These are phyloP conservation scores for Colaptes auratus DNA, from an alignment of 2,113 vertebrate species.

Conservation along the genomic window DNA sequence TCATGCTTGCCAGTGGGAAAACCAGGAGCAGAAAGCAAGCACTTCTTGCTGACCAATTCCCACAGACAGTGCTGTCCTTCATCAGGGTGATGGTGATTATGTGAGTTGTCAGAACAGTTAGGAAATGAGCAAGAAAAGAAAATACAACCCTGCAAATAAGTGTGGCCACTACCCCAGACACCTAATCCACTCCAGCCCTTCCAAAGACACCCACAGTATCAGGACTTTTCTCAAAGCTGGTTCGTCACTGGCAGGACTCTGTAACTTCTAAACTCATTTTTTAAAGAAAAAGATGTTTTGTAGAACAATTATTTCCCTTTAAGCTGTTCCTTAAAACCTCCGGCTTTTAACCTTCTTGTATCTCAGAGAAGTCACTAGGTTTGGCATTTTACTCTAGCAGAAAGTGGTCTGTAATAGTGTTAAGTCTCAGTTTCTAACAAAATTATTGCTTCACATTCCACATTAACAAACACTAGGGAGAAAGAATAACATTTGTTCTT, in stretches of 20 bases:
- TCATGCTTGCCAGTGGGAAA: too few relatives aligned
- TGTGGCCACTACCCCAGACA: too few relatives aligned
- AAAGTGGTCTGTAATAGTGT: not conserved
- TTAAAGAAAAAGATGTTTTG: not conserved
- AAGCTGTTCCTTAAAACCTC: not conserved
- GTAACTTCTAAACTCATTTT: not conserved
- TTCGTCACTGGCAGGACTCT: not conserved
- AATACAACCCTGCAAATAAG: too few relatives aligned
- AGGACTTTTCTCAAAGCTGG: constrained; percentile 2
- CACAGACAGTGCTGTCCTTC: too few relatives aligned
- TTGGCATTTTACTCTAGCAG: not conserved
- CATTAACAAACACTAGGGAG: not conserved
- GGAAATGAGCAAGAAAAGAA: too few relatives aligned
- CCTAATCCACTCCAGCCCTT: too few relatives aligned
- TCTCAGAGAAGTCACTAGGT: not conserved
- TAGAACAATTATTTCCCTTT: not conserved
- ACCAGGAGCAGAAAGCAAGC: too few relatives aligned
- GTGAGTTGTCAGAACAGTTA: too few relatives aligned
- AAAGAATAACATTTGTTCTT: not conserved
- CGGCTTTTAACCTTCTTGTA: not conserved
- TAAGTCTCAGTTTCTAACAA: not conserved
- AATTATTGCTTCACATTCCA: not conserved
- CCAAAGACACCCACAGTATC: not conserved
- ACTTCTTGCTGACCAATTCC: too few relatives aligned
- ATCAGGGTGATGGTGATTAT: too few relatives aligned